Conservation (phyloP, 1,140 invertebrate genomes). For the Macrocentrus cingulum region DNA sequence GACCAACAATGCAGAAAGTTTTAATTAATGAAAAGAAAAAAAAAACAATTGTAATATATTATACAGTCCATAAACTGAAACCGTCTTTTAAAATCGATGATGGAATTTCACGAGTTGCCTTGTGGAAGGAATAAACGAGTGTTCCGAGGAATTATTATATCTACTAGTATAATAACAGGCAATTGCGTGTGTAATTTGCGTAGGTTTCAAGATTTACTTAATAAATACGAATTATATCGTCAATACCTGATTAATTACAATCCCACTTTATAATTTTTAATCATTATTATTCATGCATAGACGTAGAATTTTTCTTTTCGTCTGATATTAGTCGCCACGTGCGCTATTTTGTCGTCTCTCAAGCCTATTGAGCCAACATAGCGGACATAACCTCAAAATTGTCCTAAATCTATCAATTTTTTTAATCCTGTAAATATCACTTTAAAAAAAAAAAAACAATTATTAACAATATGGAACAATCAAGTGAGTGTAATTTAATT, state of each 20-base stretch:
- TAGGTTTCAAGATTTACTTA: slow-evolving; percentile 17
- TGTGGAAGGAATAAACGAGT: background rate
- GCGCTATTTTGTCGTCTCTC: no score
- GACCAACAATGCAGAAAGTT: slow-evolving; percentile 2
- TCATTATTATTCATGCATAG: no score
- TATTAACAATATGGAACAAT: slow-evolving; percentile 32
- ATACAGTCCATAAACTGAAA: slow-evolving; percentile 18
- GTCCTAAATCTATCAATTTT: no score
- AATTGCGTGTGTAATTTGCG: slow-evolving; percentile 4
- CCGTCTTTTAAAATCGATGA: slow-evolving; percentile 10
- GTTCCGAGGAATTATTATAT: slow-evolving; percentile 19
- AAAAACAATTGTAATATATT: slow-evolving; percentile 19
- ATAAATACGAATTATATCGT: slow-evolving; percentile 21
- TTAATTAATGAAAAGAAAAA: background rate
- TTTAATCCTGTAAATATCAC: no score
- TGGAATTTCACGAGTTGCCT: slow-evolving; percentile 20
- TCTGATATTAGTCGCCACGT: no score
- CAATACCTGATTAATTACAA: background rate
- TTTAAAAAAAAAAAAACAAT: background rate
- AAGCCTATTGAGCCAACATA: no score
- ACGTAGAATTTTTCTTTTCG: no score
- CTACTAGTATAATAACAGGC: slow-evolving; percentile 4
- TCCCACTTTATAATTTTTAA: background rate
- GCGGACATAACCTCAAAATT: no score
- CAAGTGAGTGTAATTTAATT: slow-evolving; percentile 49